phyloP scores from a whole-genome alignment of 2,888 invertebrate species.

The Amiota communis region DNA sequence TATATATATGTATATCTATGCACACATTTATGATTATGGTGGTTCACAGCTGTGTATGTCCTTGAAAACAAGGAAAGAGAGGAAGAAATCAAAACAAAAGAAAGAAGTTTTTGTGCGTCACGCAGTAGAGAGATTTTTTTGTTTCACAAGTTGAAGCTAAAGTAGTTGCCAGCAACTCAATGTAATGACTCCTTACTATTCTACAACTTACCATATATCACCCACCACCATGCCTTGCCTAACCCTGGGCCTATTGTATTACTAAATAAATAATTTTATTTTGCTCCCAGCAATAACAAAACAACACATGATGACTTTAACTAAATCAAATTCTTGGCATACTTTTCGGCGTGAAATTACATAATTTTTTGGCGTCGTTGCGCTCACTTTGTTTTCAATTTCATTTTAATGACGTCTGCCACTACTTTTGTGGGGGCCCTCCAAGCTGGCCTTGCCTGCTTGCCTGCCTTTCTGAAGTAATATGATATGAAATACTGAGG shows the following conservation, averaged over 20 bases:
- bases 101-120: slow-evolving; percentile 14
- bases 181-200: no score
- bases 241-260: slow-evolving; percentile 7
- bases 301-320: slow-evolving; percentile 22
- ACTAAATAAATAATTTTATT: slow-evolving; percentile 29
- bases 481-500: no score
- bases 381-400: slow-evolving; percentile 55
- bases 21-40: slow-evolving; percentile 19
- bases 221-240: no score
- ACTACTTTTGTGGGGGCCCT: neutral
- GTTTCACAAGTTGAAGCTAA: no score
- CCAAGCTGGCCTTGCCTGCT: neutral
- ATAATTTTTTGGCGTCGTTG: slow-evolving; percentile 45
- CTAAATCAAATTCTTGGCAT: slow-evolving; percentile 50
- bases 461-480: neutral
- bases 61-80: neutral
- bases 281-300: no score
- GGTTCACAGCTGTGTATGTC: slow-evolving; percentile 12
- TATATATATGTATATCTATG: no score
- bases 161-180: no score
- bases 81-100: no score
- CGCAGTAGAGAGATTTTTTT: neutral
- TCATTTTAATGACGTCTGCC: slow-evolving; percentile 52
- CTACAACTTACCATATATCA: no score
- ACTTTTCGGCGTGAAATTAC: slow-evolving; percentile 56